These are phyloP conservation scores for Colletes gigas DNA, from an alignment of 1,140 invertebrate species.

Conservation along the genomic window DNA sequence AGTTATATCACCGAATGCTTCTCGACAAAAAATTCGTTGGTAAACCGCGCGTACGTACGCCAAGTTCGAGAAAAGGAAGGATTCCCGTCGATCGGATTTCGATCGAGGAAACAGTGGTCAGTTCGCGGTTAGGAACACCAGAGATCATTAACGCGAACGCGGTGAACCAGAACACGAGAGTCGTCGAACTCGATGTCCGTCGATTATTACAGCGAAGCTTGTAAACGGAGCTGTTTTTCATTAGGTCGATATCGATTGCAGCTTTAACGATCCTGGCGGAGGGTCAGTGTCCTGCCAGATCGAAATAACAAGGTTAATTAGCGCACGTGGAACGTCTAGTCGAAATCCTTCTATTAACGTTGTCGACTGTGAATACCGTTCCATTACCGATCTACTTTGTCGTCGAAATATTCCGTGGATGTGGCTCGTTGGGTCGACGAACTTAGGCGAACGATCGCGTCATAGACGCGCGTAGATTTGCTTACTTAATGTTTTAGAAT, in stretches of 20 bases:
- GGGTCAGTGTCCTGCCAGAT: neutral
- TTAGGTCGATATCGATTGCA: conserved; percentile 12
- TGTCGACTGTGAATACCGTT: conserved; percentile 48
- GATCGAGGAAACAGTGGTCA: neutral
- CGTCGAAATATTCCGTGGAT: too few relatives aligned
- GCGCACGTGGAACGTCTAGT: conserved; percentile 20
- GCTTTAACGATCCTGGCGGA: neutral
- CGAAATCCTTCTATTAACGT: conserved; percentile 61
- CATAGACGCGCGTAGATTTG: conserved; percentile 19
- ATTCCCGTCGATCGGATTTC: neutral
- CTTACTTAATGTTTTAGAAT: neutral
- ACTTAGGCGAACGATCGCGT: neutral
- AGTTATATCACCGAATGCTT: too few relatives aligned
- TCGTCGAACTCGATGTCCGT: conserved; percentile 2
- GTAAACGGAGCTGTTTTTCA: conserved; percentile 22
- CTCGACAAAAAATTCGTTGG: too few relatives aligned
- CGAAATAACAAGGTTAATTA: conserved; percentile 60
- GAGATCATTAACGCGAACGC: neutral
- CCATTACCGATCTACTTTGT: neutral
- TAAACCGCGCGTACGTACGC: too few relatives aligned
- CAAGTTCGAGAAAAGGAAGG: too few relatives aligned
- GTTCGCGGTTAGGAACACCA: neutral
- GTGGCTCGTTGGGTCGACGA: conserved; percentile 16
- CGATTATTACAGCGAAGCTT: neutral
- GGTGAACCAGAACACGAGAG: neutral